Evolutionary conservation across 1,140 invertebrate species (phyloP), one percentile per base, ranked within the genome.

Genomic region (Onthophagus taurus): DNA sequence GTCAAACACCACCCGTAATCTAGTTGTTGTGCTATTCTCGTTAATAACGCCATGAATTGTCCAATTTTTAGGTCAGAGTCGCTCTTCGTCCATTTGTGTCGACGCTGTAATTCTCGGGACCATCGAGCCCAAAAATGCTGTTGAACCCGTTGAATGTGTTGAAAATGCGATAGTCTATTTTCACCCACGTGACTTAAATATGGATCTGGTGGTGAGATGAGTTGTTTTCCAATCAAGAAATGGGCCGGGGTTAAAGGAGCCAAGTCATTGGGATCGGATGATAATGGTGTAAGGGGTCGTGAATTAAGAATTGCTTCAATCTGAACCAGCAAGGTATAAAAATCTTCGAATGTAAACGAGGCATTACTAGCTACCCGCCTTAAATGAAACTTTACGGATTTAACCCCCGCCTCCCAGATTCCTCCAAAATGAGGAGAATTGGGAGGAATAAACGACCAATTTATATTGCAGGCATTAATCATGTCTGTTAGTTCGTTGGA

Each of bases 1-100:
- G 38, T 62, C 50, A 24, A 65, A 63, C 7, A 67, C 60, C 12
- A 63, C 55, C 31, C 60, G 6, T 7, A 47, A 18, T 31, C 38
- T 44, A 16, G 43, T 44, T 3, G 29, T 31, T 6, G 14, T 3
- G 20, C 31, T 43, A 2, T 43, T 30, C 17, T 30, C 2, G 4
- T 20, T 16, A 8, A 20, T 2, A 2, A 43, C 17, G 3, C 41
- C 41, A 33, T 43, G 41, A 31, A 31, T 26, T 12, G 41, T 26
- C 13, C 31, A 7, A n/a, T 26, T 7, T 6, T 26, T 7, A 26
- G 6, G 23, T 7, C n/a, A 6, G 23, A 6, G 6, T 26, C n/a
- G 23, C 6, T 26, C 23, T 26, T n/a, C 23, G 23, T n/a, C 23
- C 6, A 26, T 26, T 26, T n/a, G n/a, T n/a, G n/a, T n/a, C n/a